Evolutionary conservation across 64 coral and sea anemone species (phyloP), one percentile per base, ranked within the genome.

Genomic region (Montipora efflorescens): DNA sequence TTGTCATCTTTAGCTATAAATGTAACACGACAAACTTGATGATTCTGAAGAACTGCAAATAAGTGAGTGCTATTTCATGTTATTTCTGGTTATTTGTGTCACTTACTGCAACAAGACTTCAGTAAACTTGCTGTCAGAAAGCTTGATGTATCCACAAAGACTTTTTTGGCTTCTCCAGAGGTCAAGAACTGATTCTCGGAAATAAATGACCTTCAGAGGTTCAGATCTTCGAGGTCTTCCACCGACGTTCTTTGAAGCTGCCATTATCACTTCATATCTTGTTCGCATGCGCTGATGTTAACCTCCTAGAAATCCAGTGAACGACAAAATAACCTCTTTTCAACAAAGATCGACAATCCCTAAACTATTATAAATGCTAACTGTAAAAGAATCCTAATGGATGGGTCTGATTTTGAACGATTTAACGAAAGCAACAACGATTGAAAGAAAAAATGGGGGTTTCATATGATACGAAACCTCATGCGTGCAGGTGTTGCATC

Each of bases 31-130:
- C 59, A 64, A 64, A 64, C 59, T 14, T 64, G 10, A 15, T 11
- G 59, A 55, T 55, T 55, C 51, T 55, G 51, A 55, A 55, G 51
- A 55, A 55, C 51, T 55, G 51, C 51, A 55, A 55, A 55, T 55
- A 55, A 55, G 51, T 9, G 9, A 55, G 51, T 55, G 51, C 51
- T 55, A 55, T 55, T 55, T 55, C 51, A 55, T 55, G 51, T 55
- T 55, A 55, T 64, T 64, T 64, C 3, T 14, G 10, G 14, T 64
- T 11, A 15, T 64, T 64, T 64, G 59, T 64, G 59, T 15, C 59
- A 64, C 79, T 58, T 59, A 83, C 80, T 83, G 80, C 52, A 83
- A 67, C 14, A 83, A 83, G 36, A 83, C 80, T 59, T 83, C 61
- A 67, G 52, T 51, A 55, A 58, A 83, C 80, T 83, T 16, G 80